Evolutionary conservation across 2,797 vertebrate genomes (phyloP).

Genomic region (Avahi laniger): DNA sequence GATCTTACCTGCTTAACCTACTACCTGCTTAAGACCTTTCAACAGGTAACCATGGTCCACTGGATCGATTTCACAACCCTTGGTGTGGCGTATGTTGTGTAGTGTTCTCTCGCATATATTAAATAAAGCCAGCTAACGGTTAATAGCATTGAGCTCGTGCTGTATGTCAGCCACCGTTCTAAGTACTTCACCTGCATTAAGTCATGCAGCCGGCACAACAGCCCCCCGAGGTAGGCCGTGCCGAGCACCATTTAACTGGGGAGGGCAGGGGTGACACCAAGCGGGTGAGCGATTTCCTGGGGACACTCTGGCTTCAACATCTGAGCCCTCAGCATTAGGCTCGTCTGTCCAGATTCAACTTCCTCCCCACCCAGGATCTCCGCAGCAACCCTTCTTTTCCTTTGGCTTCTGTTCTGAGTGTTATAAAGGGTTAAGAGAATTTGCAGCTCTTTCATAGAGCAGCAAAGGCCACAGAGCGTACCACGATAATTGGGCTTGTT

Average conservation of each 20-base stretch:
- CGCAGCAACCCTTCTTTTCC: rapidly evolving
- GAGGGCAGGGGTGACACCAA: not conserved
- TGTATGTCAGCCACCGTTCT: not conserved
- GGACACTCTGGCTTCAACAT: rapidly evolving
- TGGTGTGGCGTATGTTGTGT: rapidly evolving
- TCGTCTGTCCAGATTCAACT: not conserved
- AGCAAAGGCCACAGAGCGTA: constrained; percentile 61
- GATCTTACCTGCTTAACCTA: not conserved
- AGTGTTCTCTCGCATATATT: not conserved
- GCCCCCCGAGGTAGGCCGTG: not conserved
- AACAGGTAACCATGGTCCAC: not conserved
- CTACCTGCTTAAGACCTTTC: not conserved
- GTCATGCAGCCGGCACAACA: not conserved
- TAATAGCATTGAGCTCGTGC: not conserved
- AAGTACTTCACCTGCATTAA: not conserved
- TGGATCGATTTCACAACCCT: not conserved
- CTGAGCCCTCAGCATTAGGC: not conserved
- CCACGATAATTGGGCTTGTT: constrained; percentile 69
- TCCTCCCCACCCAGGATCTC: too few relatives aligned
- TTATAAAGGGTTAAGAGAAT: constrained; percentile 54
- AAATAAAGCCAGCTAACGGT: not conserved
- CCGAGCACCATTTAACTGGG: not conserved
- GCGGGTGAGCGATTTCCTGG: not conserved
- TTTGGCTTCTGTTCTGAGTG: not conserved
- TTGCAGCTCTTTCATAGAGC: constrained; percentile 19